Evolutionary conservation across 2,888 invertebrate species (phyloP), one percentile per base, ranked within the genome.

Genomic region (Lycophotia porphyrea): DNA sequence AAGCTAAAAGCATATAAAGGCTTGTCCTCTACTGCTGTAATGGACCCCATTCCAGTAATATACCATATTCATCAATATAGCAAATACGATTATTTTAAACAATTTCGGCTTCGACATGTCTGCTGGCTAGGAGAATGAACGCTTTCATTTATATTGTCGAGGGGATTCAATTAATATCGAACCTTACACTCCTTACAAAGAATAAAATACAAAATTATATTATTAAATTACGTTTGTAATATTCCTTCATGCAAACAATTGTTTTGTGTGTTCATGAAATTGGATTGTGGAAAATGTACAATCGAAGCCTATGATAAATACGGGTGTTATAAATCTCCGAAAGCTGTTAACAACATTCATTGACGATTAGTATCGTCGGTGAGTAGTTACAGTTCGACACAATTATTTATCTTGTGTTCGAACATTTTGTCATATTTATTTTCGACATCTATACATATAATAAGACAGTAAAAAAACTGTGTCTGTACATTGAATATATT

Each of bases 1-100:
- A 21, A 60, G 1, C 1, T 21, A 34, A 58, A 58, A 58, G 27
- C 55, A 39, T 73, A 63, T 34, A 83, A 76, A 76, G 58, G 49
- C 58, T 71, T 44, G 27, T 66, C 42, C n/a, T 69, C 36, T 65
- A 61, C 44, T 65, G 78, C 7, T n/a, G n/a, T 39, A 39, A 76
- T 63, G 65, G 58, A 70, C 71, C 58, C 73, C 71, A 80, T 85
- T 74, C 74, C 78, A 81, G 44, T 80, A 84, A 87, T 84, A 75
- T 73, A 69, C 71, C 15, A 31, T 80, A 87, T 89, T 84, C 79
- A 86, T 90, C 87, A 88, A 65, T 77, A 87, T 70, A 72, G 71
- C 72, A 74, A 63, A 84, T 85, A 78, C 85, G 84, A 88, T 88
- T 89, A 84, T 86, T 88, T 82, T 73, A 80, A 87, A 87, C 69